Percentiles rank a stretch among this genome's conserved stretches.
phyloP scores from a whole-genome alignment of 2,888 invertebrate genomes.

The Chrysotoxum bicinctum region DNA sequence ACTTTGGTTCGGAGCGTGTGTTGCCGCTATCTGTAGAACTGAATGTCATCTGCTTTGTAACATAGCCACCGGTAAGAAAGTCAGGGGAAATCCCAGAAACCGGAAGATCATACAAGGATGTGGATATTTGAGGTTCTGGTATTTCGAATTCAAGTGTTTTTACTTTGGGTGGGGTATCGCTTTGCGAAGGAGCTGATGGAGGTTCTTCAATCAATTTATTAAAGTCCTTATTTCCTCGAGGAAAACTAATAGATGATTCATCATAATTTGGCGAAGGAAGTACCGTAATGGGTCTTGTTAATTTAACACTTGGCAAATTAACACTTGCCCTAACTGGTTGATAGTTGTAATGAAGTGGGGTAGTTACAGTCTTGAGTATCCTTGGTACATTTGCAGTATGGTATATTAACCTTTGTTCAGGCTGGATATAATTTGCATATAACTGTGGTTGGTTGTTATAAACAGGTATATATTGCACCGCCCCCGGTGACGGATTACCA shows the following conservation, averaged over 20 bases:
- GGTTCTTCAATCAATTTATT: conserved; percentile 27
- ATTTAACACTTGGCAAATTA: not conserved
- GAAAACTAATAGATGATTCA: not conserved
- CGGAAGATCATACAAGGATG: conserved; percentile 47
- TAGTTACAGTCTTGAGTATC: not conserved
- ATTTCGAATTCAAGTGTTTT: conserved; percentile 28
- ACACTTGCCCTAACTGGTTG: not conserved
- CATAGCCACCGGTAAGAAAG: conserved; percentile 53
- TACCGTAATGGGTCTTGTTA: conserved; percentile 49
- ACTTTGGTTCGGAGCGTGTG: conserved; percentile 1
- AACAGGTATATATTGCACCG: conserved; percentile 27
- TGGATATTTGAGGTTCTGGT: conserved; percentile 44
- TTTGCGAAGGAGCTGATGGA: not conserved
- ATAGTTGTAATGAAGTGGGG: not conserved
- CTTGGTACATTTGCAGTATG: not conserved
- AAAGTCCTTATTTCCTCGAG: not conserved
- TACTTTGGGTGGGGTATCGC: not conserved
- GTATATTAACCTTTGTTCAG: conserved; percentile 14
- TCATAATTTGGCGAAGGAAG: conserved; percentile 22
- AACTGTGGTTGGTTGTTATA: conserved; percentile 23
- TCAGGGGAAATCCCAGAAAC: conserved; percentile 43
- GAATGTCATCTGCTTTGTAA: conserved; percentile 20
- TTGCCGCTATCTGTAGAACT: not conserved
- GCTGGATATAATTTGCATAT: conserved; percentile 11
- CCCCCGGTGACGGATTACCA: not conserved